A percentile compares a stretch with the other conserved stretches of the same genome.
These are phyloP conservation scores for Morone saxatilis DNA, from an alignment of 2,113 vertebrate species.

Conservation along the genomic window DNA sequence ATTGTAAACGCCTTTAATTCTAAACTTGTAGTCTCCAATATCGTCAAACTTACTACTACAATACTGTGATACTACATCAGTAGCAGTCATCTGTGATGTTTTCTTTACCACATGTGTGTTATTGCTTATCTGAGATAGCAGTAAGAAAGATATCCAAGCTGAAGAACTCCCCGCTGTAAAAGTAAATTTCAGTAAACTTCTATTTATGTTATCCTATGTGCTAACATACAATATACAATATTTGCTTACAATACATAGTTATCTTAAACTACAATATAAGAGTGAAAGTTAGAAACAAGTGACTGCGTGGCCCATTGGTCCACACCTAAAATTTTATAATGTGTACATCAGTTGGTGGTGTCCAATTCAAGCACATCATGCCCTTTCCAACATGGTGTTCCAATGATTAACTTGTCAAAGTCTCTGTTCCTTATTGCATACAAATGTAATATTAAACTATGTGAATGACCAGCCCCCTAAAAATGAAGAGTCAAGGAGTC, in stretches of 20 bases:
- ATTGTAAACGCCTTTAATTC: not conserved
- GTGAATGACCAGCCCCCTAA: constrained; percentile 51
- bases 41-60: not conserved
- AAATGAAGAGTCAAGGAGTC: constrained; percentile 58
- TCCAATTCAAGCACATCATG: constrained; percentile 21
- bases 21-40: not conserved
- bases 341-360: constrained; percentile 10
- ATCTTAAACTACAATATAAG: not conserved
- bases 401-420: constrained; percentile 50
- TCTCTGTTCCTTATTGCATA: constrained; percentile 45
- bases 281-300: not conserved
- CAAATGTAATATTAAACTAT: constrained; percentile 58
- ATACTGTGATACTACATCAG: not conserved
- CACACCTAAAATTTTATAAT: not conserved
- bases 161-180: not conserved
- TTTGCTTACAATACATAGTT: not conserved
- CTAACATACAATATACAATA: not conserved
- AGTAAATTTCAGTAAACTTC: not conserved
- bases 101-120: not conserved
- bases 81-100: not conserved
- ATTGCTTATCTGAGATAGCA: not conserved
- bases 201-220: not conserved
- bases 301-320: not conserved
- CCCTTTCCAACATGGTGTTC: constrained; percentile 13
- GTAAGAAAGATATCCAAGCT: not conserved